Base-by-base conservation (phyloP, 1,140 invertebrate species). In the Diorhabda sublineata region DNA sequence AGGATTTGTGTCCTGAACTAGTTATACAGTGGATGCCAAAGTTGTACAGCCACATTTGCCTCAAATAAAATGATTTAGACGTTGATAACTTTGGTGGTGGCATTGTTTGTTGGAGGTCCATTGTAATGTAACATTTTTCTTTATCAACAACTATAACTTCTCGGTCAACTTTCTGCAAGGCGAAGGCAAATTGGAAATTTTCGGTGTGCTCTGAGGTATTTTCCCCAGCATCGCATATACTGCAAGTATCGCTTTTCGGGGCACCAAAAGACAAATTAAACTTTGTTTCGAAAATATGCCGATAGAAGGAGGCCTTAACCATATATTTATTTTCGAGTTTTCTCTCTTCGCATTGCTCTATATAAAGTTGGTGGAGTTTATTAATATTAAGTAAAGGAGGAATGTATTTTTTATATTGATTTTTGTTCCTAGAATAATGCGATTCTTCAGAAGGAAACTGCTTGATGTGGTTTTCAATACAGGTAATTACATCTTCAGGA, bases 231-330 rank as follows among this genome's bases (percentile, higher is more conserved):
- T 77, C 74, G 67, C 74, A 75, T 43, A 58, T 71, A 57, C 65
- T 70, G 64, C 72, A 76, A 2, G 74, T 77, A 70, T 77, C 77
- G 58, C 69, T 74, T 67, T 66, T 76, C 41, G 77, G 75, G 42
- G 63, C 41, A 4, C 70, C 71, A 74, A 77, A 76, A 11, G 67
- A 70, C 9, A 76, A 71, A 64, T 77, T 75, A 60, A 76, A 76
- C 44, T 76, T 63, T 45, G 58, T 71, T n/a, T n/a, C n/a, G n/a
- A n/a, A n/a, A n/a, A n/a, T n/a, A n/a, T n/a, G n/a, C n/a, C n/a
- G n/a, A n/a, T n/a, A n/a, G n/a, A n/a, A n/a, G n/a, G n/a, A n/a
- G n/a, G n/a, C n/a, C n/a, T n/a, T n/a, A n/a, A n/a, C n/a, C n/a
- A n/a, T n/a, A n/a, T n/a, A n/a, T n/a, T n/a, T n/a, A n/a, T n/a